Evolutionary conservation across 2,888 invertebrate species (phyloP).

Genomic region (Busseola fusca): DNA sequence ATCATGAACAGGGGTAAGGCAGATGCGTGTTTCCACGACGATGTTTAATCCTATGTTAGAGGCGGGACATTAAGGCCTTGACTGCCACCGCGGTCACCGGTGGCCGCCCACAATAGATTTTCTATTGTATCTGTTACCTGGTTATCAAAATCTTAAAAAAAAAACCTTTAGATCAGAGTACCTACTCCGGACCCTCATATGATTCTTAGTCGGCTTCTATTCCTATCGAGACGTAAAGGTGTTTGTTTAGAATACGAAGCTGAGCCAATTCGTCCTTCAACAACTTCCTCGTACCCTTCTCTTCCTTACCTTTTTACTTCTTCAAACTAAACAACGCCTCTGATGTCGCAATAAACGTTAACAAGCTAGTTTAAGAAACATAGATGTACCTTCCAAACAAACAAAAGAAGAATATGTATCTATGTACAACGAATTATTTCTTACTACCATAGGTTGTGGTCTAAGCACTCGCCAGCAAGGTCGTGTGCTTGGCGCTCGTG

Average conservation of each 20-base stretch:
- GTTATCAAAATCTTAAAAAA: too few relatives aligned
- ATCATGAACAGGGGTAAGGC: not conserved
- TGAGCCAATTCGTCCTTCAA: not conserved
- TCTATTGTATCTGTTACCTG: too few relatives aligned
- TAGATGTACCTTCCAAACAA: not conserved
- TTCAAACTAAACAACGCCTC: not conserved
- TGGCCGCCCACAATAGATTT: too few relatives aligned
- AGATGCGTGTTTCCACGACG: not conserved
- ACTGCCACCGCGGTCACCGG: too few relatives aligned
- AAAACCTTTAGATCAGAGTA: not conserved
- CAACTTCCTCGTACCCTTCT: too few relatives aligned
- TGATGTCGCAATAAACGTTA: not conserved
- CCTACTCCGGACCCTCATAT: not conserved
- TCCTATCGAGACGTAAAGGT: not conserved
- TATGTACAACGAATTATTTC: not conserved
- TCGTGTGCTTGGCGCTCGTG: slow-evolving; percentile 90
- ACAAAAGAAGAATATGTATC: not conserved
- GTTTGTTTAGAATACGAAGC: not conserved
- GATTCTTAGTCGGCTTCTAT: not conserved
- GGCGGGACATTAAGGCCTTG: not conserved
- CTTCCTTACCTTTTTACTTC: not conserved
- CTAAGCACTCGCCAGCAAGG: slow-evolving; percentile 85
- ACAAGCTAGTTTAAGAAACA: not conserved
- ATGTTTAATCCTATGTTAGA: not conserved
- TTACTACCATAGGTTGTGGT: slow-evolving; percentile 85